phyloP scores from a whole-genome alignment of 2,888 invertebrate genomes.

The Trichogramma dendrolimi region DNA sequence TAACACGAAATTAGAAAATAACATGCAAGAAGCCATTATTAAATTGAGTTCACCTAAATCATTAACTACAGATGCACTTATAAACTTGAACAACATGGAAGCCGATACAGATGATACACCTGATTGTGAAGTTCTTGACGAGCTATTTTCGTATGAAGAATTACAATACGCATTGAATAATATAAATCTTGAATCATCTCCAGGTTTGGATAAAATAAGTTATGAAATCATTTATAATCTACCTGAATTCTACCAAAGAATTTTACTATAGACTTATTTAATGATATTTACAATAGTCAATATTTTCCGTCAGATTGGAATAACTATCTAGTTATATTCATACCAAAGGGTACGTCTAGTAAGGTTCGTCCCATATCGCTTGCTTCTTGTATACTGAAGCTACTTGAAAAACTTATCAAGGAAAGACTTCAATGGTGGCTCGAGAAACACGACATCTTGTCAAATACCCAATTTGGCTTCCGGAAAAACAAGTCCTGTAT shows the following conservation, averaged over 20 bases:
- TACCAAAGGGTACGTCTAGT: conserved; percentile 25
- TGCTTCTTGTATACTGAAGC: conserved; percentile 23
- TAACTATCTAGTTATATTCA: conserved; percentile 23
- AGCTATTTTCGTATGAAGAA: not conserved
- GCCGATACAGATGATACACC: too few species aligned
- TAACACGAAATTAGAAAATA: too few species aligned
- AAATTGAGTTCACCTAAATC: too few species aligned
- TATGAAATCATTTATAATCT: not conserved
- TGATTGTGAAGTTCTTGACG: too few species aligned
- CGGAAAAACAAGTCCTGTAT: conserved; percentile 21
- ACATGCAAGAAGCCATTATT: too few species aligned
- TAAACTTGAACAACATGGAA: too few species aligned
- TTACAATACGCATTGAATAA: not conserved
- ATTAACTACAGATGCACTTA: too few species aligned
- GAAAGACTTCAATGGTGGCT: conserved; percentile 17
- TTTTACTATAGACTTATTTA: conserved; percentile 1
- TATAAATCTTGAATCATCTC: not conserved
- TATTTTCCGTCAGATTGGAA: conserved; percentile 23
- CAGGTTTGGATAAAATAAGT: conserved; percentile 1
- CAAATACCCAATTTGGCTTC: conserved; percentile 22
- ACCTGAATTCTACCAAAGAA: not conserved
- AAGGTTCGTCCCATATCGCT: conserved; percentile 28
- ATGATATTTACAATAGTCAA: not conserved
- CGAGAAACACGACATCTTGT: conserved; percentile 15
- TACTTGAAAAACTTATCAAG: conserved; percentile 24